Evolutionary conservation across 1,140 invertebrate genomes (phyloP).

Genomic region (Neotoxoptera formosana): DNA sequence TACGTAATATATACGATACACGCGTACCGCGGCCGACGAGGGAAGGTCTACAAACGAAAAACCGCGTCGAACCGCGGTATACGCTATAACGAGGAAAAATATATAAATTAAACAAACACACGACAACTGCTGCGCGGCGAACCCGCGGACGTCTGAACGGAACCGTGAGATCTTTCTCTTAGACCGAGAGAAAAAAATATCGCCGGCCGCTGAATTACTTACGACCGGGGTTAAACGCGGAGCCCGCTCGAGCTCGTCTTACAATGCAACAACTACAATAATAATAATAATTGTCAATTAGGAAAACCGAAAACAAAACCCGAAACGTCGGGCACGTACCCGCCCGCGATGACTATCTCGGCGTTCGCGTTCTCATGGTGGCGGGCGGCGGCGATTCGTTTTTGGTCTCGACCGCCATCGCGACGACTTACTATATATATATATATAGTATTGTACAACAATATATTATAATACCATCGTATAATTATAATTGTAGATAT

Average conservation of each 20-base stretch:
- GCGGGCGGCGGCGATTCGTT: neutral
- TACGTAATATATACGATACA: neutral
- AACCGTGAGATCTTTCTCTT: slow-evolving; percentile 15
- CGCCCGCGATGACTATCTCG: slow-evolving; percentile 17
- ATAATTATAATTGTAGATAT: neutral
- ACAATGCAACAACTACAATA: neutral
- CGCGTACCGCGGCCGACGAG: neutral
- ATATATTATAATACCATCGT: neutral
- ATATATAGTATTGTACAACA: too few relatives aligned
- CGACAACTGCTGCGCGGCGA: neutral
- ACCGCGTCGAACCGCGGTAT: neutral
- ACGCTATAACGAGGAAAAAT: neutral
- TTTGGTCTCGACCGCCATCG: neutral
- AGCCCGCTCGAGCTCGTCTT: neutral
- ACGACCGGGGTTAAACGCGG: neutral
- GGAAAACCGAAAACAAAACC: slow-evolving; percentile 32
- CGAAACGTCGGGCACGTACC: slow-evolving; percentile 26
- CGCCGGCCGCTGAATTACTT: neutral
- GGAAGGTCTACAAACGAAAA: neutral
- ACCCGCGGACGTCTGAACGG: neutral
- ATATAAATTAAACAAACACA: neutral
- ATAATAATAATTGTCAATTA: slow-evolving; percentile 47
- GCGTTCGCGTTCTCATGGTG: neutral
- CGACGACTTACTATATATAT: neutral
- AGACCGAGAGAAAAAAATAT: neutral